A percentile compares a stretch with the other conserved stretches of the same genome.
phyloP scores from a whole-genome alignment of 2,797 vertebrate genomes.

The Acrocephalus scirpaceus region DNA sequence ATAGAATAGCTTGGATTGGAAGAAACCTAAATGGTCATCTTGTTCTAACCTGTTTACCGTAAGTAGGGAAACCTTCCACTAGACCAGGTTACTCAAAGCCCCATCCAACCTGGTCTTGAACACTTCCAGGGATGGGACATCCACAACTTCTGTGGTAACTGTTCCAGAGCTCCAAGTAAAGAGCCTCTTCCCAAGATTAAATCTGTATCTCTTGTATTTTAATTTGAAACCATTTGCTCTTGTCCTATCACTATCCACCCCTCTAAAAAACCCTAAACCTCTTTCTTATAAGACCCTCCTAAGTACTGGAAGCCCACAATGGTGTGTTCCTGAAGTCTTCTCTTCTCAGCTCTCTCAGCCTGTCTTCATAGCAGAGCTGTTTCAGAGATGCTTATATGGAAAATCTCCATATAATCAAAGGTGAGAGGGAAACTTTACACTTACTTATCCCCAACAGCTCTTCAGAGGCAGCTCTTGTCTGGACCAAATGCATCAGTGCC shows the following conservation, averaged over 20 bases:
- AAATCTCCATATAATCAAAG: neutral
- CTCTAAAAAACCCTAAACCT: neutral
- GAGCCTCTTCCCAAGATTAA: neutral
- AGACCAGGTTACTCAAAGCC: neutral
- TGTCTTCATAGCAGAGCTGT: neutral
- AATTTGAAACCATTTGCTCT: neutral
- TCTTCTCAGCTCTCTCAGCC: neutral
- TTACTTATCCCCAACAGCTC: fast-evolving
- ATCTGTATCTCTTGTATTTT: neutral
- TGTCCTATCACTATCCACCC: neutral
- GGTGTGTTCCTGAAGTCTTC: neutral
- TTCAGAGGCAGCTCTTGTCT: neutral
- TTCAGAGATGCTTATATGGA: neutral
- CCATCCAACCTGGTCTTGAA: neutral
- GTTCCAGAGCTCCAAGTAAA: neutral
- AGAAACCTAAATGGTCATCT: neutral
- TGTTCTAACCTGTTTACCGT: neutral
- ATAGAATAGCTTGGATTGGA: neutral
- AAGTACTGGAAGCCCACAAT: neutral
- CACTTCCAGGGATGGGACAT: neutral
- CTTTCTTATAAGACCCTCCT: neutral
- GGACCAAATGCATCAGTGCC: neutral
- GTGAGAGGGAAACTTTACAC: neutral
- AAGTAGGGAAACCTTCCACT: neutral
- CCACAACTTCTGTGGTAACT: neutral